Conservation (phyloP, 2,113 vertebrate genomes). For the Synchiropus splendidus region DNA sequence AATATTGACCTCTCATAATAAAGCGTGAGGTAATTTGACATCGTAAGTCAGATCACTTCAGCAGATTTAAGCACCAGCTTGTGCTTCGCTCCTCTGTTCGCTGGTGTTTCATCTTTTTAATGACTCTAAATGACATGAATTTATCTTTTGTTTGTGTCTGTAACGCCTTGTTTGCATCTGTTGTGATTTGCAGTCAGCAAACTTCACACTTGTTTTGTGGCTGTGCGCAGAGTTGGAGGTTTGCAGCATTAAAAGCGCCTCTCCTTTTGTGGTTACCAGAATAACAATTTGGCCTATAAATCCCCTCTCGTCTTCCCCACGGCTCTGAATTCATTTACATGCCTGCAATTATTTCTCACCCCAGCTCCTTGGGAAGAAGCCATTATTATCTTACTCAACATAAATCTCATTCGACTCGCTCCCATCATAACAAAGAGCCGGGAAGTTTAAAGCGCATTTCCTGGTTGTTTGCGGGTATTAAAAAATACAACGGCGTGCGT, state of each 20-base stretch:
- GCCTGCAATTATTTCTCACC: conserved; percentile 30
- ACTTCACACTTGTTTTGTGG: conserved; percentile 5
- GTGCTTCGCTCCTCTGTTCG: too few relatives aligned
- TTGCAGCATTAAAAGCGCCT: conserved; percentile 1
- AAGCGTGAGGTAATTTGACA: too few relatives aligned
- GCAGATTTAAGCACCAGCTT: too few relatives aligned
- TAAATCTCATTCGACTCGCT: conserved; percentile 4
- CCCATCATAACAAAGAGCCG: conserved; percentile 3
- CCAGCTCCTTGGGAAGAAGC: conserved; percentile 12
- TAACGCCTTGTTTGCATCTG: too few relatives aligned
- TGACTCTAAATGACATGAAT: too few relatives aligned
- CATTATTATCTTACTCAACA: conserved; percentile 16
- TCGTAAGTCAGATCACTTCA: too few relatives aligned
- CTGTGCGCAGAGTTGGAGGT: conserved; percentile 1
- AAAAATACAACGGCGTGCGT: neutral
- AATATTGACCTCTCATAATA: too few relatives aligned
- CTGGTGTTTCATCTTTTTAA: too few relatives aligned
- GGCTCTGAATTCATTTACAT: conserved; percentile 25
- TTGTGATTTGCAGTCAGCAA: neutral
- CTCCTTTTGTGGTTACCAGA: conserved; percentile 1
- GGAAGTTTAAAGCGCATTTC: conserved; percentile 4
- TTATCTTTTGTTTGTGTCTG: too few relatives aligned
- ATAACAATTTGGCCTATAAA: conserved; percentile 19
- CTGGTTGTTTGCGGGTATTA: neutral
- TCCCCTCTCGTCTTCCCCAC: conserved; percentile 10